Evolutionary conservation across 2,113 vertebrate genomes (phyloP).

Genomic region (Phoenicopterus ruber): DNA sequence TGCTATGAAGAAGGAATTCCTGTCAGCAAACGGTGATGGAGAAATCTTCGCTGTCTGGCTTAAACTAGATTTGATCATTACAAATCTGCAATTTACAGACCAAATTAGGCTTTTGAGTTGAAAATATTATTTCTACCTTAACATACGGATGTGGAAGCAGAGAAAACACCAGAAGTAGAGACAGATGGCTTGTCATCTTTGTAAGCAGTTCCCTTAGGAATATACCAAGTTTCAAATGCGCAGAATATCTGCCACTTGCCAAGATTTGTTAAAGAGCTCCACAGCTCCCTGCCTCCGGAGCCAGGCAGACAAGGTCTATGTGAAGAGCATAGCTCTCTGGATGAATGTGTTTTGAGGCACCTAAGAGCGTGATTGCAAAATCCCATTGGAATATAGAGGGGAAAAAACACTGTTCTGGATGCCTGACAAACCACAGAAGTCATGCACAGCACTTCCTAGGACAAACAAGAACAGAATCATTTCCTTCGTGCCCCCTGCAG

Average conservation of each 20-base stretch:
- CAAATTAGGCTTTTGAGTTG: neutral
- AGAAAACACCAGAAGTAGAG: slow-evolving; percentile 19
- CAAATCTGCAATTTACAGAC: neutral
- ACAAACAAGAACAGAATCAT: neutral
- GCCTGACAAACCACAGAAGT: neutral
- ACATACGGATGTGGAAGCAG: neutral
- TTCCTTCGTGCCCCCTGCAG: neutral
- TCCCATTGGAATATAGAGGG: neutral
- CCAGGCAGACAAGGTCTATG: neutral
- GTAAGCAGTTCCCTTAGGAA: neutral
- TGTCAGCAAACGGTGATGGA: neutral
- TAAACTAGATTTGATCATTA: neutral
- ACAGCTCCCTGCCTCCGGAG: neutral
- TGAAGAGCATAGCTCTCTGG: neutral
- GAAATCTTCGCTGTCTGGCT: neutral
- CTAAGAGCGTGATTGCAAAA: neutral
- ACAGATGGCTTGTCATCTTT: slow-evolving; percentile 34
- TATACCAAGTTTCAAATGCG: neutral
- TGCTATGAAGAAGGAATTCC: neutral
- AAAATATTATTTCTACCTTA: slow-evolving; percentile 9
- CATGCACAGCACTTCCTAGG: neutral
- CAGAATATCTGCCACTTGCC: neutral
- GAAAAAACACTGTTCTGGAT: neutral
- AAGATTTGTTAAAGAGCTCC: neutral
- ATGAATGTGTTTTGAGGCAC: neutral